These are phyloP conservation scores for Mesodorylaimus sp. DNA, from an alignment of 2,888 invertebrate genomes.

Conservation along the genomic window DNA sequence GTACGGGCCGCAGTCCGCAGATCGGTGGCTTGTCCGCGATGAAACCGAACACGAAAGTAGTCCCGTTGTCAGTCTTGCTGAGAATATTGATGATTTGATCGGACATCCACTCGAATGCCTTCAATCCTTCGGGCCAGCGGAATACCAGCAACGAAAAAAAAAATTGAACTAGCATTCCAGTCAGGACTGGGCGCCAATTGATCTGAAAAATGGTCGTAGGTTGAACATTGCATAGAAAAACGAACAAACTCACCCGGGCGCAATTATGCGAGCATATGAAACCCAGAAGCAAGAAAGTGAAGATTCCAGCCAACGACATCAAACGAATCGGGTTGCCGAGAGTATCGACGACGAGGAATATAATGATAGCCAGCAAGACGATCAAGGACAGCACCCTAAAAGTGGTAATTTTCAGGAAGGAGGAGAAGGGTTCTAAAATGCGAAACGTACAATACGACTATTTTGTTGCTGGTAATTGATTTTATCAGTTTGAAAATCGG, in stretches of 20 bases:
- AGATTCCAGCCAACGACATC: constrained; percentile 46
- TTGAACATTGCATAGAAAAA: no score
- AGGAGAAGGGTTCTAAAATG: no score
- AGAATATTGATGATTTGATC: constrained; percentile 55
- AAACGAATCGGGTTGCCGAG: neutral
- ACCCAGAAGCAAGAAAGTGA: constrained; percentile 43
- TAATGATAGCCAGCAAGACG: neutral
- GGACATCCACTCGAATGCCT: constrained; percentile 49
- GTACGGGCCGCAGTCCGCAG: constrained; percentile 39
- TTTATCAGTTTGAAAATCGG: no score
- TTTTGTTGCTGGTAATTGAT: no score
- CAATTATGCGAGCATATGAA: constrained; percentile 2
- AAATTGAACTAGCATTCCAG: constrained; percentile 65
- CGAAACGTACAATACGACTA: no score
- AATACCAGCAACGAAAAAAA: constrained; percentile 63
- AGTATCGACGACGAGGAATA: neutral
- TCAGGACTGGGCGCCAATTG: constrained; percentile 52
- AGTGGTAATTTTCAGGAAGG: no score
- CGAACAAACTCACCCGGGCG: constrained; percentile 5
- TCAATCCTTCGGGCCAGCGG: constrained; percentile 57
- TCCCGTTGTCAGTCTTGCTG: constrained; percentile 55
- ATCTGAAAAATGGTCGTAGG: constrained; percentile 30
- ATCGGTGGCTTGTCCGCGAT: constrained; percentile 22
- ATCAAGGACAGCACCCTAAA: neutral
- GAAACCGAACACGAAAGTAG: constrained; percentile 57